Base-by-base conservation (phyloP, 2,113 vertebrate species). In the Speoplatyrhinus poulsoni region DNA sequence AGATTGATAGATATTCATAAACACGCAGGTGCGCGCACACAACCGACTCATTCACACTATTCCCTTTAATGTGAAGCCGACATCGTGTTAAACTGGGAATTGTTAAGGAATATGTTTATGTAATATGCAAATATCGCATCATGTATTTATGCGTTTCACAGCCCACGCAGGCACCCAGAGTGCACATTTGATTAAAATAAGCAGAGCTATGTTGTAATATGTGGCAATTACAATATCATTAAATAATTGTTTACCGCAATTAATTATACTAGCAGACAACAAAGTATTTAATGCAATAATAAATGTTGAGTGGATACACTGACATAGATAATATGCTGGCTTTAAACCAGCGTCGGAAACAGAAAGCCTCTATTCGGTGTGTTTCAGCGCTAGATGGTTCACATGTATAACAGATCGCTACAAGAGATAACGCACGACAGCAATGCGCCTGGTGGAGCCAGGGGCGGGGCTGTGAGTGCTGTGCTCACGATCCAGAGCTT, bases 371-470 rank as follows among this genome's bases (percentile, higher is more conserved):
- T 9, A 58, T 26, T 50, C 15, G 68, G 60, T 77, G 52, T 77
- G 2, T 78, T 78, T 76, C 70, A 64, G 62, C 7, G 19, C 64
- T 19, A n/a, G 17, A 52, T 33, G 46, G 72, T 76, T 64, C 75
- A 49, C 68, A 80, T 82, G 73, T 73, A 32, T 72, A 80, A 76
- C 70, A 75, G 46, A 84, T 82, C 70, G 60, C 57, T 62, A 70
- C 62, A 67, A 67, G 71, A 83, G 77, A 80, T 73, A 16, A 65
- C 72, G 32, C 63, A 68, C 75, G 80, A 72, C 17, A 73, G 57
- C 66, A 56, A 17, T 17, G 19, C 5, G 54, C 16, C 54, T 56
- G 69, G 65, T 62, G 17, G 67, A 70, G 67, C 50, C 75, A 81
- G 76, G 68, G 74, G 80, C 62, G 63, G 56, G 46, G 1, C 46